Evolutionary conservation across 1,140 invertebrate genomes (phyloP).

Genomic region (Apis dorsata): DNA sequence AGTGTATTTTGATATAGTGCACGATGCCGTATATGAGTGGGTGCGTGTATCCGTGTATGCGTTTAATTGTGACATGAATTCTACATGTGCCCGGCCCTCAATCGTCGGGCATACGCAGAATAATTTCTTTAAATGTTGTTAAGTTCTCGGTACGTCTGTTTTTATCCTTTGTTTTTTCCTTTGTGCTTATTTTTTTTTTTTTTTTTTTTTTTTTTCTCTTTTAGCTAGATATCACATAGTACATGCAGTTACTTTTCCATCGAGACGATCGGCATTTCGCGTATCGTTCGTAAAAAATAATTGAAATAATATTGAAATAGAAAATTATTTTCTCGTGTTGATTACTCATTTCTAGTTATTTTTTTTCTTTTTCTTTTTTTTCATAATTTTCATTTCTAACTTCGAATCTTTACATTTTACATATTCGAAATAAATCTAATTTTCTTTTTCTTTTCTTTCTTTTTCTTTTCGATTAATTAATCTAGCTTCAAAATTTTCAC

Average conservation of each 20-base stretch:
- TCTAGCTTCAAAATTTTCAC: neutral
- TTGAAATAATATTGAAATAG: neutral
- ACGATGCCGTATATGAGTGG: conserved; percentile 12
- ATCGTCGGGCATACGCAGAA: conserved; percentile 21
- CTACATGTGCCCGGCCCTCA: conserved; percentile 15
- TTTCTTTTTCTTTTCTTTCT: neutral
- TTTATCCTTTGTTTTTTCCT: neutral
- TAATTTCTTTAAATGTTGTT: conserved; percentile 48
- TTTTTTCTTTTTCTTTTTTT: neutral
- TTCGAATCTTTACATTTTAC: no score
- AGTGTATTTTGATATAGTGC: conserved; percentile 62
- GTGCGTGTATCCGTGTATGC: neutral
- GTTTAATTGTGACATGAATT: conserved; percentile 48
- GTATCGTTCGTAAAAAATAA: neutral
- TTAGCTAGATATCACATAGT: conserved; percentile 27
- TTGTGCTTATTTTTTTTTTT: conserved; percentile 18
- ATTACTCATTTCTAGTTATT: no score
- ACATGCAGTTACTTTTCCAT: conserved; percentile 32
- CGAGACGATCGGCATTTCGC: neutral
- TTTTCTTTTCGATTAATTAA: neutral
- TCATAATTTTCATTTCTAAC: neutral
- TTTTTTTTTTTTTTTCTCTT: conserved; percentile 8
- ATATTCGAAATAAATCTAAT: no score
- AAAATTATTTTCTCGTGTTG: neutral
- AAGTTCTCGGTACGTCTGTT: conserved; percentile 41